phyloP scores from a whole-genome alignment of 2,888 invertebrate species.

The Ectemnius continuus region DNA sequence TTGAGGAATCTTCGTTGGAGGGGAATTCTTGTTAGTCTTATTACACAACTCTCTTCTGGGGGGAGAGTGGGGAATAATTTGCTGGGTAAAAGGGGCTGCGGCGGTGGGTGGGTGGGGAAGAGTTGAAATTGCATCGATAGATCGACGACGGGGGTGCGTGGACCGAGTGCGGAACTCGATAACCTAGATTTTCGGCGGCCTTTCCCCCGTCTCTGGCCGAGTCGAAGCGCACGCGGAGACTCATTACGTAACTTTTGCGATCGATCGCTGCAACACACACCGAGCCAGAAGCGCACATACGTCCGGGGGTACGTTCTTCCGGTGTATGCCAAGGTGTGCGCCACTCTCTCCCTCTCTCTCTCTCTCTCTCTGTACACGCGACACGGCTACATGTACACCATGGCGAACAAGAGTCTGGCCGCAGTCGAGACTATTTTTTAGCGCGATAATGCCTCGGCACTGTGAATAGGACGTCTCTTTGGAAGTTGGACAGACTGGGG shows the following conservation, averaged over 20 bases:
- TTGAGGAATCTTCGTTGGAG: too few relatives aligned
- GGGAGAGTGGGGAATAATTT: neutral
- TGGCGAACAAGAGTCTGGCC: conserved; percentile 38
- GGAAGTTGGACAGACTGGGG: too few relatives aligned
- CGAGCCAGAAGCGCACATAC: conserved; percentile 22
- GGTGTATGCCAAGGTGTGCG: conserved; percentile 26
- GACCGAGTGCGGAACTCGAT: conserved; percentile 48
- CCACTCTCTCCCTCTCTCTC: too few relatives aligned
- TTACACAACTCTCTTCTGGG: too few relatives aligned
- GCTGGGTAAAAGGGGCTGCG: neutral
- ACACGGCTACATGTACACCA: conserved; percentile 23
- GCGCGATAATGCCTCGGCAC: too few relatives aligned
- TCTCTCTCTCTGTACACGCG: neutral
- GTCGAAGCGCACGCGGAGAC: conserved; percentile 49
- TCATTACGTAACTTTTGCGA: conserved; percentile 62
- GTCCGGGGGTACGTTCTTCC: conserved; percentile 37
- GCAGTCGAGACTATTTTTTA: too few relatives aligned
- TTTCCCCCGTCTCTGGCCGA: conserved; percentile 36
- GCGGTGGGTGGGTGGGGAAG: too few relatives aligned
- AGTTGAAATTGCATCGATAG: neutral
- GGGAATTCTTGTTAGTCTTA: too few relatives aligned
- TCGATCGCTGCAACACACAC: conserved; percentile 45
- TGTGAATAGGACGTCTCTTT: too few relatives aligned
- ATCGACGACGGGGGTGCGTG: conserved; percentile 24
- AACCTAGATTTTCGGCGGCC: conserved; percentile 55